Evolutionary conservation across 2,113 vertebrate genomes (phyloP), one percentile per base, ranked within the genome.

Genomic region (Phodopus roborovskii): DNA sequence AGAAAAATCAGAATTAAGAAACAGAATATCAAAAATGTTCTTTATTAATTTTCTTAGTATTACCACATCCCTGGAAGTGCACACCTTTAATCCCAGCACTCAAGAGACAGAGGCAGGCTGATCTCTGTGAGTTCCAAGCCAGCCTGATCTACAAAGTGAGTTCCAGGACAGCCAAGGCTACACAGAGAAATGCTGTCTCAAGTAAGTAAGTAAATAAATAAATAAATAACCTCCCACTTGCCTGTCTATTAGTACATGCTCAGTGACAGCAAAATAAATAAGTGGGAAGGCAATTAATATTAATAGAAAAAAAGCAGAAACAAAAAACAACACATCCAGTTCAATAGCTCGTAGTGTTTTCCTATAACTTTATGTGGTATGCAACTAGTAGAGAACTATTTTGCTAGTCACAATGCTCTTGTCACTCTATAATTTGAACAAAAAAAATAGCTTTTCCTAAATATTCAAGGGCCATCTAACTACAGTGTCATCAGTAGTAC

Each of bases 401-500:
- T 94, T 64, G n/a, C 84, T 89, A 73, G 60, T 24, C 33, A 39
- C 33, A 75, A 94, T 87, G 33, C 17, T 86, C 36, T 30, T 20
- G 45, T 77, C 45, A 66, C 53, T 83, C 36, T 66, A 66, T 60
- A 88, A 78, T 71, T 68, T n/a, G 39, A 16, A 66, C 48, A 22
- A 62, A 64, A 24, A 64, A 28, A 88, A 53, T 86, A 91, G 17
- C 53, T 89, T 94, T 94, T 71, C 56, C 50, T 66, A 82, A 96
- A 75, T 75, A 62, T 50, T 20, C 28, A 3, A 73, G 75, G 1
- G 30, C 36, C n/a, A 60, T n/a, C n/a, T n/a, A n/a, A 36, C 45
- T 53, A 58, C 10, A 11, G 36, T 66, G 93, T 90, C 90, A 91
- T 94, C 17, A 28, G 66, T 58, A 33, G 66, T 50, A 13, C 26